A percentile compares a stretch with the other conserved stretches of the same genome.
phyloP scores from a whole-genome alignment of 2,113 vertebrate species.

The Cavia aperea region DNA sequence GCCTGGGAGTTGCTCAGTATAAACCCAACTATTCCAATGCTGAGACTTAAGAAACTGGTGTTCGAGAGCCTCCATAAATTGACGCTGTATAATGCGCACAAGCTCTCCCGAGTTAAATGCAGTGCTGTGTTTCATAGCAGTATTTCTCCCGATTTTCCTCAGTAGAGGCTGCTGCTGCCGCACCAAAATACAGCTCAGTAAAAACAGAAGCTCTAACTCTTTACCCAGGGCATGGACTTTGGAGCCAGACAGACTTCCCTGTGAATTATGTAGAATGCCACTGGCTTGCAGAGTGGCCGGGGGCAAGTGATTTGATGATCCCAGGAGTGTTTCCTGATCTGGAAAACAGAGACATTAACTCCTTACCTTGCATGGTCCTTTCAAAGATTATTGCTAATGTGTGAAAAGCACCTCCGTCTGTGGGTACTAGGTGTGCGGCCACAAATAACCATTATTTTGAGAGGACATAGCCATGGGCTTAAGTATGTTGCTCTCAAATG shows the following conservation, averaged over 20 bases:
- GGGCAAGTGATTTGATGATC: neutral
- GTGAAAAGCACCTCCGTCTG: neutral
- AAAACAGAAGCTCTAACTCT: neutral
- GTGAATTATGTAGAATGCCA: conserved; percentile 22
- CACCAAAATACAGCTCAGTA: conserved; percentile 1
- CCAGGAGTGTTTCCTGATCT: conserved; percentile 9
- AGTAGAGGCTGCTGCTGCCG: neutral
- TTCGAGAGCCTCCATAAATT: neutral
- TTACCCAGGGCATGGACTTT: neutral
- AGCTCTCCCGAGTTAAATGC: conserved; percentile 20
- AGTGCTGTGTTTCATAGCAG: neutral
- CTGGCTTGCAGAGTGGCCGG: conserved; percentile 16
- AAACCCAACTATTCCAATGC: neutral
- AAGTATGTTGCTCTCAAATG: conserved; percentile 40
- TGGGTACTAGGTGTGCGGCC: neutral
- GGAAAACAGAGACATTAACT: neutral
- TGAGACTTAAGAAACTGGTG: neutral
- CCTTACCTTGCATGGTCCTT: neutral
- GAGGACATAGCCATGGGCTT: neutral
- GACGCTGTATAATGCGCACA: neutral
- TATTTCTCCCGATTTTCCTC: conserved; percentile 1
- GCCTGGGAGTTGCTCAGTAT: neutral
- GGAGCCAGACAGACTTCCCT: conserved; percentile 18
- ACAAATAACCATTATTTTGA: conserved; percentile 12
- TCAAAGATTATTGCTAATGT: neutral